Conservation (phyloP, 2,888 invertebrate species). For the Diaprepes abbreviatus region DNA sequence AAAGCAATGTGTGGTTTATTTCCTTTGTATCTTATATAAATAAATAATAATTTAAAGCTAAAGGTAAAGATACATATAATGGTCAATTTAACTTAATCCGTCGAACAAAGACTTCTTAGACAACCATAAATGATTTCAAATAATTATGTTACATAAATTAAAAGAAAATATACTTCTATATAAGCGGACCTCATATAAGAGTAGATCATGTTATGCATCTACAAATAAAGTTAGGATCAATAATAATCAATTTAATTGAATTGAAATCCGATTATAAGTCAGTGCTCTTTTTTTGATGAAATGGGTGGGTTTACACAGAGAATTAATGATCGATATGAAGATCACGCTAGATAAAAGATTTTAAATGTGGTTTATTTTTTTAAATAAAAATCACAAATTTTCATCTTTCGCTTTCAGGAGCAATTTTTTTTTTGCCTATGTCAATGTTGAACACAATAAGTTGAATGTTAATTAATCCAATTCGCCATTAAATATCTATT, state of each 20-base stretch:
- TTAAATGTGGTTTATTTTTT: no score
- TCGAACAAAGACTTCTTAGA: conserved; percentile 39
- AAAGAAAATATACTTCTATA: conserved; percentile 41
- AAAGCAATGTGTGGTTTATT: no score
- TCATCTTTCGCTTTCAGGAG: no score
- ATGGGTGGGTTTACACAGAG: conserved; percentile 10
- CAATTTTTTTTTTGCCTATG: no score
- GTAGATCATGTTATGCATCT: conserved; percentile 36
- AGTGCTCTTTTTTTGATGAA: conserved; percentile 19
- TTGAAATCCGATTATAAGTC: conserved; percentile 47
- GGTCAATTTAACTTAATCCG: conserved; percentile 28
- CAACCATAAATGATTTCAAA: conserved; percentile 40
- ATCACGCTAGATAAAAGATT: no score
- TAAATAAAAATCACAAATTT: no score
- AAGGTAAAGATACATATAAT: not conserved
- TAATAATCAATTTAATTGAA: conserved; percentile 50
- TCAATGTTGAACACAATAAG: no score
- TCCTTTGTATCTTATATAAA: no score
- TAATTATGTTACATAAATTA: conserved; percentile 43
- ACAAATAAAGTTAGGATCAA: conserved; percentile 47
- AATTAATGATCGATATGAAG: no score
- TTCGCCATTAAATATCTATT: no score
- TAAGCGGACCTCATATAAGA: conserved; percentile 32
- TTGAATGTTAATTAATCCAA: no score
- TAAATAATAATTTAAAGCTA: no score